These are phyloP conservation scores for Eristalinus aeneus DNA, from an alignment of 2,888 invertebrate species.

Conservation along the genomic window DNA sequence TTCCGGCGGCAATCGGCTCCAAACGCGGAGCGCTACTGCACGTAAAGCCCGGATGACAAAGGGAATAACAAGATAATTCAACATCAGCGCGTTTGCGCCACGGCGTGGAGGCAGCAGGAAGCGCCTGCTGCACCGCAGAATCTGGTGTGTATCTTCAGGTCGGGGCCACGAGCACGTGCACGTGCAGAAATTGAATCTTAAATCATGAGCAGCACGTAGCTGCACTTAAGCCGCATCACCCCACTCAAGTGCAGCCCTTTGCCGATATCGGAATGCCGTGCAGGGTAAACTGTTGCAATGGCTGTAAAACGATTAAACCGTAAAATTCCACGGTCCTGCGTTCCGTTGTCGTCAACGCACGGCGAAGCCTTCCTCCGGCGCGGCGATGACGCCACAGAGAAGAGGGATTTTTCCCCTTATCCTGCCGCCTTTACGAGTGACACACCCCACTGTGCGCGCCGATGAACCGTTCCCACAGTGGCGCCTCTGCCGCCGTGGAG, in stretches of 20 bases:
- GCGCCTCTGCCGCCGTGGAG: slow-evolving; percentile 10
- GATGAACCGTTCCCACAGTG: background rate
- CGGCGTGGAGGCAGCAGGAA: slow-evolving; percentile 7
- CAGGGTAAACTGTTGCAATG: slow-evolving; percentile 29
- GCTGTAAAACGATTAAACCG: slow-evolving; percentile 60
- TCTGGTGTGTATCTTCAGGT: background rate
- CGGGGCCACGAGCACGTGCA: slow-evolving; percentile 23
- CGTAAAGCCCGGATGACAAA: slow-evolving; percentile 69
- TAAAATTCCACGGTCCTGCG: slow-evolving; percentile 30
- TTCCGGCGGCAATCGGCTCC: slow-evolving; percentile 39
- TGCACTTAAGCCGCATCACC: background rate
- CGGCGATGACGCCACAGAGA: background rate
- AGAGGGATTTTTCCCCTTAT: no score
- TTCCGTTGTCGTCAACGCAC: background rate
- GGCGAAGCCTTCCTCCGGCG: background rate
- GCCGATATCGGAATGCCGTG: background rate
- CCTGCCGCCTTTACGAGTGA: background rate
- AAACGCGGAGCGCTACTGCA: slow-evolving; percentile 63
- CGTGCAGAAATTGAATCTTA: slow-evolving; percentile 70
- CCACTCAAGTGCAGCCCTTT: background rate
- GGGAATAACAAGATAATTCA: slow-evolving; percentile 70
- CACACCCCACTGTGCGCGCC: slow-evolving; percentile 21
- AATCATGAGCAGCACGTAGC: slow-evolving; percentile 49
- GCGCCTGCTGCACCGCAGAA: slow-evolving; percentile 17
- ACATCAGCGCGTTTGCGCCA: slow-evolving; percentile 20